A percentile compares a stretch with the other conserved stretches of the same genome.
These are phyloP conservation scores for Choloepus hoffmanni DNA, from an alignment of 2,113 vertebrate species.

Conservation along the genomic window DNA sequence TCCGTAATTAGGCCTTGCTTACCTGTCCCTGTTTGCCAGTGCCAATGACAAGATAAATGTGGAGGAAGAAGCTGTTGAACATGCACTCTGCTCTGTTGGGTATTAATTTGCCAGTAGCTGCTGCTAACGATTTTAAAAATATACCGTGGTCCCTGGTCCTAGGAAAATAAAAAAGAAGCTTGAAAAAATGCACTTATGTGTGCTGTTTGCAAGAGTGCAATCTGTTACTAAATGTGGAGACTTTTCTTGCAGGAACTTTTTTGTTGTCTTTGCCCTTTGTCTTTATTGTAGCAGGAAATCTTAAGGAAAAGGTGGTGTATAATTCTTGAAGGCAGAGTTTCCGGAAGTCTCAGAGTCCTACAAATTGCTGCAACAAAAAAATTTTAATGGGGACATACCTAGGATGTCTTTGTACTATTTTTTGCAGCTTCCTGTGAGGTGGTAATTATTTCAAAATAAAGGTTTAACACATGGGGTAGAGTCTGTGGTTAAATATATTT, in stretches of 20 bases:
- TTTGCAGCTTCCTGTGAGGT: background rate
- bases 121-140: background rate
- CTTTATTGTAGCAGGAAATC: background rate
- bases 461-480: background rate
- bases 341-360: background rate
- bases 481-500: background rate
- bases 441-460: conserved; percentile 4
- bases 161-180: background rate
- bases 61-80: background rate
- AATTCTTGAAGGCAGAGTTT: background rate
- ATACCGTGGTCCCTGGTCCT: background rate
- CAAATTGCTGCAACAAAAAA: background rate
- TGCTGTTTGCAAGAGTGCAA: background rate
- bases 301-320: background rate
- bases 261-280: background rate
- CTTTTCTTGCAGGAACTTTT: background rate
- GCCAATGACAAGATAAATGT: background rate
- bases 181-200: background rate
- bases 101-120: conserved; percentile 60
- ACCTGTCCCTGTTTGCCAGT: conserved; percentile 42
- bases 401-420: background rate
- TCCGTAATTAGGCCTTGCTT: conserved; percentile 63
- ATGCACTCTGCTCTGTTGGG: background rate
- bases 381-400: background rate
- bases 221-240: background rate